Percentiles rank a stretch among this genome's conserved stretches.
Conservation (phyloP, 2,113 vertebrate species). For the Scolopax mira region DNA sequence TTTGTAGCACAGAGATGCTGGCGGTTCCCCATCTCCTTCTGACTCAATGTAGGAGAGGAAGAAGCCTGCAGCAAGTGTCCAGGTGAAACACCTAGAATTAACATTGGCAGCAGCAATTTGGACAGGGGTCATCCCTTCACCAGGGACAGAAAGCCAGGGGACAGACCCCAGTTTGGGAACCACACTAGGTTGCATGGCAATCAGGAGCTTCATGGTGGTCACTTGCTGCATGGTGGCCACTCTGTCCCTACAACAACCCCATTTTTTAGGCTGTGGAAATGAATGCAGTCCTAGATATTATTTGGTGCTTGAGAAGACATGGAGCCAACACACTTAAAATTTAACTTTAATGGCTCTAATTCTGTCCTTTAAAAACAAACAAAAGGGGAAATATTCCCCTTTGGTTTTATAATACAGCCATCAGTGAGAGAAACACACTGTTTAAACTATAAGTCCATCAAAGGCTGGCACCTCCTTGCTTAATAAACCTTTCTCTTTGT, state of each 20-base stretch:
- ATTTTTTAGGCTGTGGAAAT: background rate
- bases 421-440: background rate
- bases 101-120: background rate
- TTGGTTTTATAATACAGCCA: background rate
- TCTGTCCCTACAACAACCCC: background rate
- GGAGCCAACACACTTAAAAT: background rate
- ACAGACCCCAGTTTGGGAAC: background rate
- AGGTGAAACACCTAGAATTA: background rate
- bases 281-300: background rate
- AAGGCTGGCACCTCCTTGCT: conserved; percentile 11
- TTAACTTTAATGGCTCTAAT: background rate
- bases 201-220: background rate
- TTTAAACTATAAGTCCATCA: conserved; percentile 14
- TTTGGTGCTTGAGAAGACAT: background rate
- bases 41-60: accelerated
- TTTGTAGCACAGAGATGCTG: background rate
- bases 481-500: conserved; percentile 47
- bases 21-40: background rate
- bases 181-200: accelerated
- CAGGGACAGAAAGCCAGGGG: background rate
- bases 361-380: background rate
- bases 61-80: background rate
- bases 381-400: conserved; percentile 2
- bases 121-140: background rate
- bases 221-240: background rate